Evolutionary conservation across 1,140 invertebrate genomes (phyloP).

Genomic region (Papilio xuthus): DNA sequence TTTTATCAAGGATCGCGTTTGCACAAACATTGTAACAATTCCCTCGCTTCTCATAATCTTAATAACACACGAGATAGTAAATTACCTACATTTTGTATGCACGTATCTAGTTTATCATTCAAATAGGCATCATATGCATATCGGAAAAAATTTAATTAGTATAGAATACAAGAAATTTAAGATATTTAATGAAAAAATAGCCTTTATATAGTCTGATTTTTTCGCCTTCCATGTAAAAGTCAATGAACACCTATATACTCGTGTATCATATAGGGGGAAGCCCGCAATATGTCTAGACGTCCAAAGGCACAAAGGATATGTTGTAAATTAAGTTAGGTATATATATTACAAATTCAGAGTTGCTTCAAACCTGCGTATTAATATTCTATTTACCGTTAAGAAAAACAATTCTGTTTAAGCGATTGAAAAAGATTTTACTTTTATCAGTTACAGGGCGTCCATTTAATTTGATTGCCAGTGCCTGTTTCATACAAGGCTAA

Average conservation of each 20-base stretch:
- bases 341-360: not conserved
- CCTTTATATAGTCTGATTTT: not conserved
- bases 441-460: not conserved
- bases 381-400: not conserved
- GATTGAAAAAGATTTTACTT: not conserved
- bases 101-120: not conserved
- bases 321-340: not conserved
- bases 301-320: not conserved
- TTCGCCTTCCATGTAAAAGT: not conserved
- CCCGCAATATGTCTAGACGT: slow-evolving; percentile 13
- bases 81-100: not conserved
- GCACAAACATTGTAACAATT: not conserved
- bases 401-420: no score
- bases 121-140: not conserved
- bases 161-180: not conserved
- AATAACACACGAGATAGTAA: not conserved
- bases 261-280: not conserved
- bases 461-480: not conserved
- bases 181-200: no score
- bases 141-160: not conserved
- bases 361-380: not conserved
- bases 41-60: not conserved
- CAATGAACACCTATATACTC: not conserved
- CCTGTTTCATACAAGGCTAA: not conserved
- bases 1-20: not conserved